A percentile compares a stretch with the other conserved stretches of the same genome.
phyloP scores from a whole-genome alignment of 2,797 vertebrate species.

The Danio tinwini region DNA sequence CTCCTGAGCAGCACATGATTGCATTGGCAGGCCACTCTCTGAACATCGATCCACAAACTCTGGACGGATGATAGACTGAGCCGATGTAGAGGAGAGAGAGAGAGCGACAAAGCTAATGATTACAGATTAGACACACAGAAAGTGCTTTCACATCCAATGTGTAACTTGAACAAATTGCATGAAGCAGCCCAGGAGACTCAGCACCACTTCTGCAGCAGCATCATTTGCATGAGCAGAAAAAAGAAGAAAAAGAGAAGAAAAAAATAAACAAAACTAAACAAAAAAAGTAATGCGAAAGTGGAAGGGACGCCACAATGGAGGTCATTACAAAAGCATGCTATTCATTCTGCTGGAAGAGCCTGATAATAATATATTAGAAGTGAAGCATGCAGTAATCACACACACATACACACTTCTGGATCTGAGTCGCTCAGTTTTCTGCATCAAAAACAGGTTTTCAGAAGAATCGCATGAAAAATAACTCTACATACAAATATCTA shows the following conservation, averaged over 20 bases:
- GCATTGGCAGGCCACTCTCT: slow-evolving; percentile 70
- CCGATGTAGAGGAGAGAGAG: slow-evolving; percentile 27
- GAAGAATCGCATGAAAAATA: not conserved
- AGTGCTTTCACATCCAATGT: slow-evolving; percentile 24
- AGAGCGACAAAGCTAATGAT: slow-evolving; percentile 59
- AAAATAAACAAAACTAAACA: too few species aligned
- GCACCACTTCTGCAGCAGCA: slow-evolving; percentile 7
- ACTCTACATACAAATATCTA: not conserved
- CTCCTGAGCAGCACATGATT: slow-evolving; percentile 64
- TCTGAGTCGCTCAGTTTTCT: not conserved
- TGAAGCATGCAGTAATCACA: slow-evolving; percentile 33
- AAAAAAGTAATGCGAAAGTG: slow-evolving; percentile 15
- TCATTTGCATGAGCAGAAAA: slow-evolving; percentile 17
- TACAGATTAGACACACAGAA: slow-evolving; percentile 34
- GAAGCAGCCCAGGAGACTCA: slow-evolving; percentile 14
- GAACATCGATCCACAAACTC: slow-evolving; percentile 66
- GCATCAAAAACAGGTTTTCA: not conserved
- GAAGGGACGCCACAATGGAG: slow-evolving; percentile 40
- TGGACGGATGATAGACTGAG: slow-evolving; percentile 48
- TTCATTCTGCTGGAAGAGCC: slow-evolving; percentile 43
- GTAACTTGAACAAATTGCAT: slow-evolving; percentile 38
- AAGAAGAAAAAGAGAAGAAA: too few species aligned
- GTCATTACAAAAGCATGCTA: slow-evolving; percentile 37
- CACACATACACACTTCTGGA: not conserved
- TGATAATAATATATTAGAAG: slow-evolving; percentile 44